Evolutionary conservation across 1,140 invertebrate species (phyloP).

Genomic region (Brachionus plicatilis): DNA sequence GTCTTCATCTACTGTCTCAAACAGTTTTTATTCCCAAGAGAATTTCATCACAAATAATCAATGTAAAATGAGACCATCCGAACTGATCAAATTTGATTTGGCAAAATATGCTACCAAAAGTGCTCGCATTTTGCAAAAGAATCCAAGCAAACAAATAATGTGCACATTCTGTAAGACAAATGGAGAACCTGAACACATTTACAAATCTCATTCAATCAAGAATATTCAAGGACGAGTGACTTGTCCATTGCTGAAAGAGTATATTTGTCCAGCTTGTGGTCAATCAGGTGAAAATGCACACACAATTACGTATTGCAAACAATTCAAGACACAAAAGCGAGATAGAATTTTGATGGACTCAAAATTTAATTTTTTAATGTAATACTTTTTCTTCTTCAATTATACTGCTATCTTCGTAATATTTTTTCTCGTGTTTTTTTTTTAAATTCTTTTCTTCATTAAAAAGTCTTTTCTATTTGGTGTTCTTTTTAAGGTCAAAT

Average conservation of each 20-base stretch:
- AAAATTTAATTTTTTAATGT: background rate
- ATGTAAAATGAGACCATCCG: background rate
- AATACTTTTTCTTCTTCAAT: no score
- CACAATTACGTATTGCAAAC: slow-evolving; percentile 52
- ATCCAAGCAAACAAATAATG: slow-evolving; percentile 15
- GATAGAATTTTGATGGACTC: background rate
- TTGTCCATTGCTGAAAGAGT: slow-evolving; percentile 68
- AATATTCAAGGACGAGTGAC: slow-evolving; percentile 61
- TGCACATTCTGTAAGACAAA: slow-evolving; percentile 73
- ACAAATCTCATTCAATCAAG: slow-evolving; percentile 63
- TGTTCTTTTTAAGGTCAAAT: no score
- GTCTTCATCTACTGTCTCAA: background rate
- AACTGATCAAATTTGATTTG: background rate
- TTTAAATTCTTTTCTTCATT: no score
- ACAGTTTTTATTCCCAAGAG: no score
- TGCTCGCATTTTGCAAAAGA: background rate
- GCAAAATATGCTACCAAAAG: background rate
- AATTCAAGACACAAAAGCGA: slow-evolving; percentile 59
- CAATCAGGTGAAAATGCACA: slow-evolving; percentile 40
- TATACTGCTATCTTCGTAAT: no score
- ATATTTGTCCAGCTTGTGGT: slow-evolving; percentile 61
- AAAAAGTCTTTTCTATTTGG: no score
- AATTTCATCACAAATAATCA: background rate
- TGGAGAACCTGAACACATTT: slow-evolving; percentile 62
- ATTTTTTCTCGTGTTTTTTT: no score